Evolutionary conservation across 2,888 invertebrate genomes (phyloP).

Genomic region (Gastrophysa polygoni): DNA sequence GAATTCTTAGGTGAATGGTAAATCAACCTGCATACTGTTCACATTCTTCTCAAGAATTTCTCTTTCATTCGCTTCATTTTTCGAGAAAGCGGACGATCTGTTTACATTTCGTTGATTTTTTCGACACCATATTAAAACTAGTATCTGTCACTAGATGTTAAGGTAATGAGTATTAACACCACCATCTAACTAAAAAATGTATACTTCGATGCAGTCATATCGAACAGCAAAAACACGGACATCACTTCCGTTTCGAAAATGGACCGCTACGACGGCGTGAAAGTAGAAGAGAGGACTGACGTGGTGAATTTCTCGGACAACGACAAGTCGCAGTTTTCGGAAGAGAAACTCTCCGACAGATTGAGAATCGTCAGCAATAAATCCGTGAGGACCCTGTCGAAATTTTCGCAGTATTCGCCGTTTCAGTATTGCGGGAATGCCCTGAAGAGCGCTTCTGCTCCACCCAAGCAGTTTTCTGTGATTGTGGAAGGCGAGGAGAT

Average conservation of each 20-base stretch:
- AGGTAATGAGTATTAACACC: no score
- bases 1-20: no score
- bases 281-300: slow-evolving; percentile 43
- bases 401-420: slow-evolving; percentile 43
- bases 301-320: slow-evolving; percentile 36
- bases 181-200: no score
- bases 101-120: no score
- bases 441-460: slow-evolving; percentile 42
- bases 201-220: background rate
- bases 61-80: no score
- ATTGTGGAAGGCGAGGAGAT: slow-evolving; percentile 52
- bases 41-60: no score
- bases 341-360: slow-evolving; percentile 36
- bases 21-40: no score
- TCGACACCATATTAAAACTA: no score
- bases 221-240: slow-evolving; percentile 45
- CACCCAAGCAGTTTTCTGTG: slow-evolving; percentile 46
- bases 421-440: slow-evolving; percentile 27
- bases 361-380: slow-evolving; percentile 33
- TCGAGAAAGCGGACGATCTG: no score
- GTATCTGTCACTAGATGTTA: no score
- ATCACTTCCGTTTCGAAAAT: slow-evolving; percentile 45
- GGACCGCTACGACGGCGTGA: slow-evolving; percentile 39
- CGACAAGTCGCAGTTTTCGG: slow-evolving; percentile 29
- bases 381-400: slow-evolving; percentile 36